Evolutionary conservation across 2,113 vertebrate genomes (phyloP), one percentile per base, ranked within the genome.

Genomic region (Aegotheles bennettii): DNA sequence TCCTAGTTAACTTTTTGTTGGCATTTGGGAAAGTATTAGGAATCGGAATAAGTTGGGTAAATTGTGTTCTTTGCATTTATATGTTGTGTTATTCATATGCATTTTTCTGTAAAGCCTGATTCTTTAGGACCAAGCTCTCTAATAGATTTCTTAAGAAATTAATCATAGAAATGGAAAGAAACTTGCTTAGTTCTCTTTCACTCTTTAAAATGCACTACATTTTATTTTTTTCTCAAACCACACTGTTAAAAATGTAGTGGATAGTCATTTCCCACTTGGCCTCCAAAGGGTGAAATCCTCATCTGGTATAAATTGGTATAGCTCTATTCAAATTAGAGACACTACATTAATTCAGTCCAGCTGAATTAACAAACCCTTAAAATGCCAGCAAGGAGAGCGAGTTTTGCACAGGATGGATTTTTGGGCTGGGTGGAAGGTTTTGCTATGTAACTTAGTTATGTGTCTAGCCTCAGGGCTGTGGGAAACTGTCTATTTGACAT

Each of bases 261-360:
- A 65, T 77, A 95, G 21, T 54, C 45, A 56, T 94, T 97, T 97
- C 64, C 77, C 92, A 60, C 80, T 96, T 81, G 86, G 90, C 76
- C 33, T 92, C 89, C 75, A 89, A 90, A 94, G 87, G 83, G 85
- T 88, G 43, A 92, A 93, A 91, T 93, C 47, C 35, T 94, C 92
- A 92, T 95, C 84, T 96, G 84, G 63, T 91, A 94, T 91, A 90
- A 91, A 95, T 84, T 90, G 94, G 60, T 16, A 1, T 40, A 87
- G 68, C 43, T 86, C 43, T 94, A 81, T 96, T 96, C 94, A 95
- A 92, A 96, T 95, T 43, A 78, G 56, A 87, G n/a, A 0, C 3
- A 86, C 40, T 53, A 51, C 16, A 92, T 95, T 95, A 93, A 97
- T 93, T 94, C 64, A 53, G 51, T 90, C 85, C 85, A 96, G 92